Evolutionary conservation across 2,888 invertebrate species (phyloP).

Genomic region (Yponomeuta evonymella): DNA sequence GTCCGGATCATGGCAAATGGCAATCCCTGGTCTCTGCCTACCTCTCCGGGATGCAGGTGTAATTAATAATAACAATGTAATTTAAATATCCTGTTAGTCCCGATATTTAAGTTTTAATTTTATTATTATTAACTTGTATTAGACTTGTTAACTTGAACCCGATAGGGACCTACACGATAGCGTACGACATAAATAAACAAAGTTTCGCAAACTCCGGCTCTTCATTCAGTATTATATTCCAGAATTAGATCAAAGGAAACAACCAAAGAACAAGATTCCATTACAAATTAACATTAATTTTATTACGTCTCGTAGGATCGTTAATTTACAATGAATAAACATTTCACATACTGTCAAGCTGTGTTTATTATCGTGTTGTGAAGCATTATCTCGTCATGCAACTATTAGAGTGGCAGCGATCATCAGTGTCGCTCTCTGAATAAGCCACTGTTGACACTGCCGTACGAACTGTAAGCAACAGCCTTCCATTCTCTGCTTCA

Average conservation of each 20-base stretch:
- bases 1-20: too few species aligned
- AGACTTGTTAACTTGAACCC: too few species aligned
- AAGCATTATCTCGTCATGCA: neutral
- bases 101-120: too few species aligned
- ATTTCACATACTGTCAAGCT: neutral
- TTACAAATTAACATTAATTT: neutral
- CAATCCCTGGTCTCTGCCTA: too few species aligned
- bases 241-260: conserved; percentile 30
- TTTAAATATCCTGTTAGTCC: too few species aligned
- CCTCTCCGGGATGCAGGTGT: too few species aligned
- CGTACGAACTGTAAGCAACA: conserved; percentile 27
- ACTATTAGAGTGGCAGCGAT: conserved; percentile 2
- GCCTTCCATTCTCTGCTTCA: conserved; percentile 45
- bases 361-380: neutral
- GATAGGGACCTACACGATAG: neutral
- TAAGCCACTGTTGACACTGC: conserved; percentile 10
- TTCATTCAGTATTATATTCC: conserved; percentile 26
- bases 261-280: conserved; percentile 20
- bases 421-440: neutral
- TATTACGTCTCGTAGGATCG: neutral
- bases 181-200: conserved; percentile 23
- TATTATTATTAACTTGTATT: too few species aligned
- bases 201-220: conserved; percentile 16
- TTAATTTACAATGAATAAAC: neutral
- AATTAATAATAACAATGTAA: too few species aligned